Evolutionary conservation across 2,888 invertebrate genomes (phyloP).

Genomic region (Volucella inflata): DNA sequence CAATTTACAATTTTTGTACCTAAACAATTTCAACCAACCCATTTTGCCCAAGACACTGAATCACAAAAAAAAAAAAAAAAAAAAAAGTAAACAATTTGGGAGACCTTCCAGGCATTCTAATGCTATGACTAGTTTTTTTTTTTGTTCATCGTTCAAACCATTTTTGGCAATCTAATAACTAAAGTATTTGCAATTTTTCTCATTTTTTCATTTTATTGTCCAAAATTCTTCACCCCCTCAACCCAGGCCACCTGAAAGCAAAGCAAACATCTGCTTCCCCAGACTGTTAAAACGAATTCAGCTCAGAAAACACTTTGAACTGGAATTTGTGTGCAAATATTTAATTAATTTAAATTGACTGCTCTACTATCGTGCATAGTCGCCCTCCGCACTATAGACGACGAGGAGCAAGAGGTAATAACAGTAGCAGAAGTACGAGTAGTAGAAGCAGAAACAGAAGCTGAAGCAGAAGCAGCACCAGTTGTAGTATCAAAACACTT

Average conservation of each 20-base stretch:
- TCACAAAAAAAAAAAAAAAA: neutral
- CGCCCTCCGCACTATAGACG: neutral
- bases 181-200: slow-evolving; percentile 25
- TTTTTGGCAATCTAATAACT: slow-evolving; percentile 40
- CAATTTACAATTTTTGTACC: too few relatives aligned
- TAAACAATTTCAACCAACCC: too few relatives aligned
- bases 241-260: slow-evolving; percentile 19
- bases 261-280: slow-evolving; percentile 57
- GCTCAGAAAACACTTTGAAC: slow-evolving; percentile 66
- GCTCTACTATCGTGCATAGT: slow-evolving; percentile 12
- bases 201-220: slow-evolving; percentile 47
- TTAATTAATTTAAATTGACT: slow-evolving; percentile 74
- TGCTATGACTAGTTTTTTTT: neutral
- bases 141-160: slow-evolving; percentile 8
- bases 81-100: neutral
- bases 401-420: neutral
- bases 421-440: neutral
- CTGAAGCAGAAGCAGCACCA: neutral
- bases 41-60: neutral
- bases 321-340: slow-evolving; percentile 73
- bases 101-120: neutral
- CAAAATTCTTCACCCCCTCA: slow-evolving; percentile 7
- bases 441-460: neutral
- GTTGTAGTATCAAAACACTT: slow-evolving; percentile 62
- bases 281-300: slow-evolving; percentile 53